A percentile compares a stretch with the other conserved stretches of the same genome.
Evolutionary conservation across 1,140 invertebrate species (phyloP).

Genomic region (Aplysia californica): DNA sequence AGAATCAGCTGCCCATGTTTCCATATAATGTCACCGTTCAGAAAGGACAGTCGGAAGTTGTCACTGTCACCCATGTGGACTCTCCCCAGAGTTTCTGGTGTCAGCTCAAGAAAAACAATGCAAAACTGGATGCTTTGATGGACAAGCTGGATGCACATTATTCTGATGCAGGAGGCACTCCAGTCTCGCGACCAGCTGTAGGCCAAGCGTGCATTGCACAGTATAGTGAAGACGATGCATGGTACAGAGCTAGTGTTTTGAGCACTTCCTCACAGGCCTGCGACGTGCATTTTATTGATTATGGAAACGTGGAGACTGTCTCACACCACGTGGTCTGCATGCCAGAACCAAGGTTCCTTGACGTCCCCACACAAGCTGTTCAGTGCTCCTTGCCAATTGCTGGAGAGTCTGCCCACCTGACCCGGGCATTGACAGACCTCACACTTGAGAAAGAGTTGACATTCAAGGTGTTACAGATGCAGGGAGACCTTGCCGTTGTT

Average conservation of each 20-base stretch:
- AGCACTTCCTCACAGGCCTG: conserved; percentile 53
- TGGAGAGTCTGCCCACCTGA: neutral
- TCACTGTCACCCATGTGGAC: conserved; percentile 46
- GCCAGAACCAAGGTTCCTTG: conserved; percentile 39
- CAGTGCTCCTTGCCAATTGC: conserved; percentile 35
- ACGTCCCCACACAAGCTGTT: conserved; percentile 41
- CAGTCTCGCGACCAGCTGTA: conserved; percentile 31
- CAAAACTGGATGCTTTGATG: conserved; percentile 68
- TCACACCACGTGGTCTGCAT: conserved; percentile 31
- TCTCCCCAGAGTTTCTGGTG: conserved; percentile 48
- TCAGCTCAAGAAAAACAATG: conserved; percentile 47
- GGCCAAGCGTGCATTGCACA: conserved; percentile 80
- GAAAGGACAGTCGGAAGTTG: conserved; percentile 22
- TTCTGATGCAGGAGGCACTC: conserved; percentile 1
- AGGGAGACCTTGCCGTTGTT: conserved; percentile 16
- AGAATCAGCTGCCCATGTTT: neutral
- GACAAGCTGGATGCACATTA: conserved; percentile 42
- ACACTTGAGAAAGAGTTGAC: conserved; percentile 43
- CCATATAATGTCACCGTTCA: neutral
- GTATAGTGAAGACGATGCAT: conserved; percentile 77
- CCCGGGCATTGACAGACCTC: conserved; percentile 35
- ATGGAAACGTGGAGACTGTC: conserved; percentile 69
- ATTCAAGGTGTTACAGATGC: conserved; percentile 28
- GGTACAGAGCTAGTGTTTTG: conserved; percentile 78
- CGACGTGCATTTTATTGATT: conserved; percentile 71